Evolutionary conservation across 2,113 vertebrate genomes (phyloP).

Genomic region (Panurus biarmicus): DNA sequence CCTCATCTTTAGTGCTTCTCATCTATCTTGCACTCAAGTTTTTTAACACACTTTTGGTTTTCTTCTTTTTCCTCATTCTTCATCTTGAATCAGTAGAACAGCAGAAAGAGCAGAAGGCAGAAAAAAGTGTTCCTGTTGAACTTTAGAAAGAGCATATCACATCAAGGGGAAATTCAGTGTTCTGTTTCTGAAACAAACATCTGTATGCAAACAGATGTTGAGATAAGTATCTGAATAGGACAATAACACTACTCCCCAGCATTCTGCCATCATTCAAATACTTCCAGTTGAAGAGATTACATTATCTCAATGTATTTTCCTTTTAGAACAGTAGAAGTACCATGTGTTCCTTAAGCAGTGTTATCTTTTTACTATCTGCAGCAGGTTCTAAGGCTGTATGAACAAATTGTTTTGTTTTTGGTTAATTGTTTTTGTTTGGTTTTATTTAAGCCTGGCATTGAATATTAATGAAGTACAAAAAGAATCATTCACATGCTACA

Average conservation of each 20-base stretch:
- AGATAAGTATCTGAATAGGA: not conserved
- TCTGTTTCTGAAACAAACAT: not conserved
- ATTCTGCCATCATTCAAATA: not conserved
- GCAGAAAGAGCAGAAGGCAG: not conserved
- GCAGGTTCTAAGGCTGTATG: not conserved
- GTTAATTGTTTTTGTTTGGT: not conserved
- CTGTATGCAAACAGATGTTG: not conserved
- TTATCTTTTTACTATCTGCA: not conserved
- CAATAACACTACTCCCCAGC: not conserved
- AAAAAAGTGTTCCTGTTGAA: not conserved
- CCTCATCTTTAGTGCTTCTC: not conserved
- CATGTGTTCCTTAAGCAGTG: not conserved
- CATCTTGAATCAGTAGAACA: not conserved
- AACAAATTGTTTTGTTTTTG: not conserved
- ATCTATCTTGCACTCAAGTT: not conserved
- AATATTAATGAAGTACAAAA: not conserved
- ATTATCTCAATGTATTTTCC: not conserved
- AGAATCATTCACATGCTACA: not conserved
- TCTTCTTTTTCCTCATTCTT: not conserved
- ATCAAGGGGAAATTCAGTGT: not conserved
- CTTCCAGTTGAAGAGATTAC: not conserved
- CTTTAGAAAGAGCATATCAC: not conserved
- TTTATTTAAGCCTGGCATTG: not conserved
- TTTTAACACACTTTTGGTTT: not conserved
- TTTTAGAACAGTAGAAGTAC: not conserved